Percentiles rank a stretch among this genome's conserved stretches.
phyloP scores from a whole-genome alignment of 2,888 invertebrate genomes.

The Brachyopa scutellaris region DNA sequence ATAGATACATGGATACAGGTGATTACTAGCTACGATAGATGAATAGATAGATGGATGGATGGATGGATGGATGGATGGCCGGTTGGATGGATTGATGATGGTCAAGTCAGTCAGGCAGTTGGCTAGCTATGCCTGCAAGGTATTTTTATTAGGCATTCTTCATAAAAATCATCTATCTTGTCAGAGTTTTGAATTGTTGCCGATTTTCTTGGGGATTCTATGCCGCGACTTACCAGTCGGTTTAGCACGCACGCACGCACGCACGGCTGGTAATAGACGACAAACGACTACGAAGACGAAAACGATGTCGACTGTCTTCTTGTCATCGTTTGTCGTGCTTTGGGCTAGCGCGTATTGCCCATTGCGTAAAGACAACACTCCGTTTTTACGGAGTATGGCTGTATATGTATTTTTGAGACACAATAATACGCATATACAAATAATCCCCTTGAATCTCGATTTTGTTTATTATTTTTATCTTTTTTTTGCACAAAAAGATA shows the following conservation, averaged over 20 bases:
- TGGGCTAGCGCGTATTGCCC: slow-evolving; percentile 33
- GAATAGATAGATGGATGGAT: slow-evolving; percentile 39
- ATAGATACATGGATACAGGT: slow-evolving; percentile 53
- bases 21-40: slow-evolving; percentile 61
- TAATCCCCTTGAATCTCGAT: background rate
- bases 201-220: slow-evolving; percentile 48
- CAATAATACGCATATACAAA: too few relatives aligned
- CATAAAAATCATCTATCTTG: slow-evolving; percentile 70
- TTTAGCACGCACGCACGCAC: slow-evolving; percentile 23
- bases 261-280: slow-evolving; percentile 60
- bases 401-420: too few relatives aligned
- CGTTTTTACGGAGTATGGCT: slow-evolving; percentile 10
- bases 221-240: background rate
- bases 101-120: slow-evolving; percentile 66
- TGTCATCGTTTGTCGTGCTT: slow-evolving; percentile 67
- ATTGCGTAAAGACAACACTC: slow-evolving; percentile 65
- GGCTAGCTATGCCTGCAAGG: slow-evolving; percentile 62
- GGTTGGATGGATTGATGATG: slow-evolving; percentile 69
- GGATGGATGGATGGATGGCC: slow-evolving; percentile 65
- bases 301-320: slow-evolving; percentile 41
- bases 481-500: slow-evolving; percentile 11
- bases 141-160: slow-evolving; percentile 71
- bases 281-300: slow-evolving; percentile 28
- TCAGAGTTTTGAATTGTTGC: slow-evolving; percentile 70
- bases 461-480: slow-evolving; percentile 2